A percentile compares a stretch with the other conserved stretches of the same genome.
Conservation (phyloP, 2,888 invertebrate species). For the Callimorpha dominula region DNA sequence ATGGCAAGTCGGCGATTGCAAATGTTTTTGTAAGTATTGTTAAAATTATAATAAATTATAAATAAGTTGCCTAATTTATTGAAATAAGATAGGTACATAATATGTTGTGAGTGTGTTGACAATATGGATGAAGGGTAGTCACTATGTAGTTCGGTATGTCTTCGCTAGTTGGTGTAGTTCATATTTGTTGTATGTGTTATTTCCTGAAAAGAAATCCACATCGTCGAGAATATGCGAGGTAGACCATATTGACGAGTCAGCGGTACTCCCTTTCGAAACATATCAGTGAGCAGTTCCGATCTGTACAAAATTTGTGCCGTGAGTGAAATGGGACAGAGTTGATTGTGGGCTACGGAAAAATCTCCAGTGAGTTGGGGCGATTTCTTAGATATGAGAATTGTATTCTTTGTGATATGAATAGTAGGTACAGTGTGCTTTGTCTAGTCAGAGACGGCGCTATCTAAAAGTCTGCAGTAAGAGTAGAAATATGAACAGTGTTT, state of each 20-base stretch:
- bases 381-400: background rate
- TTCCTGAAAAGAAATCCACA: background rate
- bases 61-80: background rate
- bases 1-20: constrained; percentile 93
- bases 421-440: background rate
- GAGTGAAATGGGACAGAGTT: too few relatives aligned
- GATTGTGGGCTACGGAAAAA: too few relatives aligned
- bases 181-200: background rate
- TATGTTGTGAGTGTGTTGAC: background rate
- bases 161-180: background rate
- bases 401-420: background rate
- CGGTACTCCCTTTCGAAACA: background rate
- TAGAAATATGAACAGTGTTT: background rate
- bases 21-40: constrained; percentile 92
- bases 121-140: background rate
- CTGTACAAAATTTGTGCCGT: too few relatives aligned
- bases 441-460: background rate
- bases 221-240: too few relatives aligned
- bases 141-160: too few relatives aligned
- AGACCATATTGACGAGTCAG: background rate
- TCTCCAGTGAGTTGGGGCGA: background rate
- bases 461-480: background rate
- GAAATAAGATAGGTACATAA: background rate
- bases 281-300: too few relatives aligned
- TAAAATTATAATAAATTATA: background rate